phyloP scores from a whole-genome alignment of 2,113 vertebrate genomes.

The Bambusicola thoracicus region DNA sequence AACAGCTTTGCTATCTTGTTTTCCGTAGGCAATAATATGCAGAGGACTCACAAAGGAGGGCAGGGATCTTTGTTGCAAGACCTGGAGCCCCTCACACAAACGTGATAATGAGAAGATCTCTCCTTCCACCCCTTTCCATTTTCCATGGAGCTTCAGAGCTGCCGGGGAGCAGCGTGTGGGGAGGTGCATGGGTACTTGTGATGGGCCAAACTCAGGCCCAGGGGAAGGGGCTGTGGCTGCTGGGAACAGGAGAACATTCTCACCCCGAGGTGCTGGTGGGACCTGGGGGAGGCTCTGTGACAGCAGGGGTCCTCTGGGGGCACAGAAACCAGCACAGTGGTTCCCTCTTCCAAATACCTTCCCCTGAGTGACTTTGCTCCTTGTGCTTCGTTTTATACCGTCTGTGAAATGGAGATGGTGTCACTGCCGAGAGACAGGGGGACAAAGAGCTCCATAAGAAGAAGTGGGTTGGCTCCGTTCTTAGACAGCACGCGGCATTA shows the following conservation, averaged over 20 bases:
- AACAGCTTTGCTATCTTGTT: slow-evolving; percentile 73
- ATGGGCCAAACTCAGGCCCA: not conserved
- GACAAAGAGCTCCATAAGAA: not conserved
- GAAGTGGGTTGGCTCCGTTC: accelerated
- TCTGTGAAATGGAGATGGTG: accelerated
- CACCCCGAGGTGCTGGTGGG: accelerated
- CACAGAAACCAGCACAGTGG: not conserved
- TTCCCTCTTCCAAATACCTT: not conserved
- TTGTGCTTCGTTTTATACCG: not conserved
- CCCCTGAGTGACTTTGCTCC: not conserved
- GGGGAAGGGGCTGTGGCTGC: not conserved
- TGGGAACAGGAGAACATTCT: not conserved
- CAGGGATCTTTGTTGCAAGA: not conserved
- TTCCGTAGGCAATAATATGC: slow-evolving; percentile 6
- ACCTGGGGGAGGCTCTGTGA: not conserved
- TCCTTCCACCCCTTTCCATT: not conserved
- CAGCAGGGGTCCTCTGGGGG: not conserved
- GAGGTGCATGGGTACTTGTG: no score
- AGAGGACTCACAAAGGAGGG: not conserved
- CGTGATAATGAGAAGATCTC: not conserved
- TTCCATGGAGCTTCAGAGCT: not conserved
- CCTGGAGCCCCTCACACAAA: not conserved
- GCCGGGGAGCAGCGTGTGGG: accelerated
- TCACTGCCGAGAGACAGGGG: not conserved
- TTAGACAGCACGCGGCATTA: accelerated